Evolutionary conservation across 2,888 invertebrate species (phyloP), one percentile per base, ranked within the genome.

Genomic region (Tenthredo mesomela): DNA sequence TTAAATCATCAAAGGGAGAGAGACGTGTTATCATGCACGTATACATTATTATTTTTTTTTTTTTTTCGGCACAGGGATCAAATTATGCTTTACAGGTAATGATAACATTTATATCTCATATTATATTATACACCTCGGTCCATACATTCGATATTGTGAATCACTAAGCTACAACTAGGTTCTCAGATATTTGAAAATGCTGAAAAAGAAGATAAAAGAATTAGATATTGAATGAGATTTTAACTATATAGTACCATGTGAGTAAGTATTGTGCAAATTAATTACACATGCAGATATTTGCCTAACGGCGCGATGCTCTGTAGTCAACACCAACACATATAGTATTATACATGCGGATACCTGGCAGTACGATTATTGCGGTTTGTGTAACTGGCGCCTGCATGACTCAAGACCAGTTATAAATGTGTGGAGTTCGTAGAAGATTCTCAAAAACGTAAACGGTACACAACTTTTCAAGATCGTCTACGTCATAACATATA

Each of bases 11-110:
- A n/a, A 21, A n/a, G 12, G 21, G 40, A n/a, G n/a, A 43, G 5
- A 43, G 21, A 40, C 71, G 71, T 73, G 71, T n/a, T 12, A 40
- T 21, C n/a, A 73, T 40, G 71, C 71, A 73, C 71, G 71, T 73
- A 73, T 43, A 21, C 71, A n/a, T 67, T 65, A 18, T 71, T 40
- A n/a, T n/a, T n/a, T n/a, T n/a, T n/a, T n/a, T n/a, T 12, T 43
- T 6, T 54, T 18, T 4, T 33, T 33, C 2, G 40, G 43, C 33
- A 37, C 43, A 73, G 43, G 71, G 7, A 43, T 43, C n/a, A 18
- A 67, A 43, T 43, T 43, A n/a, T 40, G n/a, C 25, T 10, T 73
- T 25, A n/a, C 12, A 73, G 10, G n/a, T 21, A 43, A 43, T 43
- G n/a, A 73, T 73, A 15, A 18, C 71, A 73, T 43, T n/a, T 54